phyloP scores from a whole-genome alignment of 2,113 vertebrate species.

The Mohoua ochrocephala region DNA sequence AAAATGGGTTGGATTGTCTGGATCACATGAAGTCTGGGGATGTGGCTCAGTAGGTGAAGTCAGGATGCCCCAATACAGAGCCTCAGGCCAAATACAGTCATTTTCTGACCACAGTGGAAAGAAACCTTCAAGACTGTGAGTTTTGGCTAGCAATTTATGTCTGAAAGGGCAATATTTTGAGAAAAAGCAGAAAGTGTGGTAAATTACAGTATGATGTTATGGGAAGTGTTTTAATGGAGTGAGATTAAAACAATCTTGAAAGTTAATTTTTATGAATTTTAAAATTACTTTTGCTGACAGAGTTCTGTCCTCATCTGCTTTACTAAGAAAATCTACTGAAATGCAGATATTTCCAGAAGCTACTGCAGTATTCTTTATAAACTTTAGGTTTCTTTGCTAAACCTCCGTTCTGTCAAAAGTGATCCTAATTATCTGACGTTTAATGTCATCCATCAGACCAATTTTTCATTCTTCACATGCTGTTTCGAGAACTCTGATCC shows the following conservation, averaged over 20 bases:
- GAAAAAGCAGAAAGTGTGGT: background rate
- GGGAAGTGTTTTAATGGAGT: background rate
- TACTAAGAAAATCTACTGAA: background rate
- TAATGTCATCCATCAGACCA: constrained; percentile 32
- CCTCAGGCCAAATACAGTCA: background rate
- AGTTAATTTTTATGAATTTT: background rate
- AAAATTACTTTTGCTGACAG: background rate
- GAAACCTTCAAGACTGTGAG: background rate
- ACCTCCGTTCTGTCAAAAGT: constrained; percentile 29
- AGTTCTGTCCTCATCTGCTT: background rate
- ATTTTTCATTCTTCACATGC: constrained; percentile 17
- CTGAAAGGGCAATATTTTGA: background rate
- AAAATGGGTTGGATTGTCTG: background rate
- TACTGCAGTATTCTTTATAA: background rate
- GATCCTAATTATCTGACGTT: constrained; percentile 14
- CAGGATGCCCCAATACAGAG: background rate
- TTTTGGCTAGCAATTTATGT: background rate
- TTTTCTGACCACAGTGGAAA: background rate
- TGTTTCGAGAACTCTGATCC: constrained; percentile 43
- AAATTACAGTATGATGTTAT: background rate
- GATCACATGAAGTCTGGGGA: background rate
- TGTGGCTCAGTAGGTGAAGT: background rate
- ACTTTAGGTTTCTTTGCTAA: constrained; percentile 22
- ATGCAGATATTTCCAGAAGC: background rate
- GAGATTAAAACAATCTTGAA: background rate